A percentile compares a stretch with the other conserved stretches of the same genome.
phyloP scores from a whole-genome alignment of 1,140 invertebrate genomes.

The Drosophila pandora region DNA sequence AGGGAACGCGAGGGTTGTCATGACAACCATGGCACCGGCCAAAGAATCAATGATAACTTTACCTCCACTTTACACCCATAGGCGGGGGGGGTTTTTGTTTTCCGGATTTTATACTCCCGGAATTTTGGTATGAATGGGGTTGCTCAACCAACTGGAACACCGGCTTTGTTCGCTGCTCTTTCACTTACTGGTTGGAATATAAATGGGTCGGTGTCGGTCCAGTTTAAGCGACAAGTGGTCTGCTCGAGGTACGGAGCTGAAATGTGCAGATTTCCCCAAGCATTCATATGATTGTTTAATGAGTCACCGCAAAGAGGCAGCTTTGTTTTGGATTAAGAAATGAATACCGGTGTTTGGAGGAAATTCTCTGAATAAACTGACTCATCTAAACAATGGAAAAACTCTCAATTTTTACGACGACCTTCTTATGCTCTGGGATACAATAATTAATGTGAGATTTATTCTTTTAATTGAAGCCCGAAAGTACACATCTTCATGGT shows the following conservation, averaged over 20 bases:
- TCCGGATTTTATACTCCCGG: constrained; percentile 22
- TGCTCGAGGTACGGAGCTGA: background rate
- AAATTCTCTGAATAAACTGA: background rate
- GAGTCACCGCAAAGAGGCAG: constrained; percentile 2
- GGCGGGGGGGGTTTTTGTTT: constrained; percentile 54
- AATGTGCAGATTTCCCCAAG: constrained; percentile 1
- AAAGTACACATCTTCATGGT: no score
- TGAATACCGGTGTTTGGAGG: constrained; percentile 1
- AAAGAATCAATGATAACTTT: constrained; percentile 57
- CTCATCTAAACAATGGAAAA: background rate
- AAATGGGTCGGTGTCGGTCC: constrained; percentile 4
- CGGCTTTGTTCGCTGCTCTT: constrained; percentile 22
- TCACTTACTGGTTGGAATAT: constrained; percentile 9
- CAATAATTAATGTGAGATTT: no score
- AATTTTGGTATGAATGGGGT: constrained; percentile 50
- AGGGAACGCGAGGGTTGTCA: constrained; percentile 52
- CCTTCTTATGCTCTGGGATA: no score
- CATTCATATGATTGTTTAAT: constrained; percentile 9
- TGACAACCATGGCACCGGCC: constrained; percentile 49
- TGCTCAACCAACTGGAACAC: constrained; percentile 76
- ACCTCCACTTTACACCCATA: constrained; percentile 36
- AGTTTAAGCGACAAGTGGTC: constrained; percentile 9
- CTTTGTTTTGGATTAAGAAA: constrained; percentile 3
- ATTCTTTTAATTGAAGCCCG: no score
- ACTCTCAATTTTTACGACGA: background rate